Evolutionary conservation across 2,113 vertebrate species (phyloP), one percentile per base, ranked within the genome.

Genomic region (Piprites chloris): DNA sequence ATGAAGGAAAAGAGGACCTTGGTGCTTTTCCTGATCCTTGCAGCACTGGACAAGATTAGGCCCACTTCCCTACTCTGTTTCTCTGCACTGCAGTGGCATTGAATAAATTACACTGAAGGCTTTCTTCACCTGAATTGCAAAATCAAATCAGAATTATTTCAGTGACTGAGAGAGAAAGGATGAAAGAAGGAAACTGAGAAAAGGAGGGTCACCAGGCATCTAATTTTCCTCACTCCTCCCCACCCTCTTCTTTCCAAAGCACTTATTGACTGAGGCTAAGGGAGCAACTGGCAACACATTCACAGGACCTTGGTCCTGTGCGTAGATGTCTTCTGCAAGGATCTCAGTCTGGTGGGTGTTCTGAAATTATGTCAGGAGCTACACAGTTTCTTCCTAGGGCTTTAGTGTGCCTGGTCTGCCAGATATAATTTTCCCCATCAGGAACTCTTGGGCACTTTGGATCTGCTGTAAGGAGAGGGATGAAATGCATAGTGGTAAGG

Each of bases 281-380:
- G 63, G 39, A 32, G 20, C 63, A 77, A 26, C 39, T 74, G 44
- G 56, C 17, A 90, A 59, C 30, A 55, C 3, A 4, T 90, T 94
- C 84, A 44, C 46, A 85, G 56, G 52, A 77, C 52, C 53, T 50
- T 75, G 21, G n/a, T 79, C 41, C 58, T 90, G 37, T 39, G 42
- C 49, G 37, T 58, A 49, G 81, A 37, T 71, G 49, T 61, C 77
- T 97, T 84, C 73, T 72, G 62, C 47, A 33, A 82, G 85, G 73
- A 52, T 73, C 42, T 91, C 80, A 58, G 63, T 80, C 91, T 94
- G 39, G 13, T 61, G 39, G 5, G 0, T 15, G 42, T 59, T 65
- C 62, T 88, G 81, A 95, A 95, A 83, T 53, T 72, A 32, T 79
- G 49, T 81, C 78, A 85, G 82, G 85, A 95, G 42, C 55, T 66